Evolutionary conservation across 35 echinoderm and acorn worm genomes (phyloP).

Genomic region (Lytechinus pictus): DNA sequence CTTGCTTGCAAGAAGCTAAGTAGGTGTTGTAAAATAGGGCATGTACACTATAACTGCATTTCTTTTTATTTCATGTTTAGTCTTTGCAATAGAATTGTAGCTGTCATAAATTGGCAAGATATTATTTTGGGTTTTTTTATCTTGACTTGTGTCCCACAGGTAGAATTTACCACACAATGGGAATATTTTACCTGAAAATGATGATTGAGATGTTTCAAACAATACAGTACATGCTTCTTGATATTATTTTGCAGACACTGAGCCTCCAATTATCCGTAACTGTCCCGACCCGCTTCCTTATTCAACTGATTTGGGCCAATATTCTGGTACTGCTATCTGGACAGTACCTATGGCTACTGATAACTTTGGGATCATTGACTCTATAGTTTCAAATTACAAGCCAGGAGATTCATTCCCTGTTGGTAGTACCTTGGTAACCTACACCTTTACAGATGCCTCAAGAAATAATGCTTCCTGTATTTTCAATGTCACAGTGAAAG

Average conservation of each 20-base stretch:
- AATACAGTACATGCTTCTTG: background rate
- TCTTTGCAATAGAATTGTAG: no score
- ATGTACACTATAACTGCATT: no score
- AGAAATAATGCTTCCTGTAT: background rate
- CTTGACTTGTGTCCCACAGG: no score
- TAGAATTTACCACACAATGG: background rate
- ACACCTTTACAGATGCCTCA: background rate
- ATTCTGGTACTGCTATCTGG: background rate
- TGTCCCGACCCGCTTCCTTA: background rate
- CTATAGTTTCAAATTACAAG: background rate
- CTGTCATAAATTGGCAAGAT: no score
- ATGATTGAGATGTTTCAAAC: no score
- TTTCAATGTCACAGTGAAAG: constrained; percentile 1
- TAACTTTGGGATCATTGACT: background rate
- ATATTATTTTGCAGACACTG: background rate
- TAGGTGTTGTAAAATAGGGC: no score
- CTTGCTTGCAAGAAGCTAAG: no score
- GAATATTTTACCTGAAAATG: background rate
- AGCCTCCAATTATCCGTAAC: background rate
- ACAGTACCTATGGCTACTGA: background rate
- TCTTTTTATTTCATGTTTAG: no score
- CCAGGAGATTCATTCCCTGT: background rate
- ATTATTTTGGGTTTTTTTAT: no score
- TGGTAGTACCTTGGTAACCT: background rate
- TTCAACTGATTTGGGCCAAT: background rate